Conservation (phyloP, 2,888 invertebrate species). For the Metalampra italica region DNA sequence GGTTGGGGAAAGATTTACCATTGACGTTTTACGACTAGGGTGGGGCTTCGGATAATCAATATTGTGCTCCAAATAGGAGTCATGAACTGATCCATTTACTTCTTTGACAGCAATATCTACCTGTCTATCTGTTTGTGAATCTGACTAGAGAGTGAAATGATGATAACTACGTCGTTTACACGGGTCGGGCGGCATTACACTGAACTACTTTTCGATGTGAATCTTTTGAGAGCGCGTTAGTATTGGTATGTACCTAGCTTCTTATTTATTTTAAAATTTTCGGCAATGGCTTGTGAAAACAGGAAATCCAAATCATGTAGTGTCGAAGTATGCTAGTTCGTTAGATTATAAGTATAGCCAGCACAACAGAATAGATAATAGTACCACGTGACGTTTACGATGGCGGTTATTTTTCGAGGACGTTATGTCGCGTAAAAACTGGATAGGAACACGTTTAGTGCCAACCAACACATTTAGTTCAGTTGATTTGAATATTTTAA, state of each 20-base stretch:
- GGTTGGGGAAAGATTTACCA: neutral
- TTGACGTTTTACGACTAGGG: neutral
- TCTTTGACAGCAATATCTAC: too few species aligned
- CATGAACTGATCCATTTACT: too few species aligned
- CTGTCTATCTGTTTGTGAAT: too few species aligned
- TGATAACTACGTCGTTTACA: too few species aligned
- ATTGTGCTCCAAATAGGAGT: neutral
- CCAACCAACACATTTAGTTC: slow-evolving; percentile 13
- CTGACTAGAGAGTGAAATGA: too few species aligned
- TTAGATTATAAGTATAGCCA: slow-evolving; percentile 34
- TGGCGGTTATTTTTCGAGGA: slow-evolving; percentile 73
- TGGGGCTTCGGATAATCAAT: neutral
- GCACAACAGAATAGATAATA: too few species aligned
- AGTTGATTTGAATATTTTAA: slow-evolving; percentile 27
- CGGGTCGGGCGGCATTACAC: too few species aligned
- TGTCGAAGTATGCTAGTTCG: slow-evolving; percentile 42
- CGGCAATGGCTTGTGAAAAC: slow-evolving; percentile 17
- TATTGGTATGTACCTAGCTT: neutral
- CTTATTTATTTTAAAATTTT: neutral
- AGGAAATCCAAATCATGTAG: slow-evolving; percentile 22
- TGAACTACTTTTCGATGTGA: too few species aligned
- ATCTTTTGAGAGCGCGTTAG: too few species aligned
- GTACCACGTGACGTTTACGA: slow-evolving; percentile 29
- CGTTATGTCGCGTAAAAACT: slow-evolving; percentile 53
- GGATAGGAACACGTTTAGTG: slow-evolving; percentile 49